Evolutionary conservation across 2,113 vertebrate genomes (phyloP).

Genomic region (Ceyx cyanopectus): DNA sequence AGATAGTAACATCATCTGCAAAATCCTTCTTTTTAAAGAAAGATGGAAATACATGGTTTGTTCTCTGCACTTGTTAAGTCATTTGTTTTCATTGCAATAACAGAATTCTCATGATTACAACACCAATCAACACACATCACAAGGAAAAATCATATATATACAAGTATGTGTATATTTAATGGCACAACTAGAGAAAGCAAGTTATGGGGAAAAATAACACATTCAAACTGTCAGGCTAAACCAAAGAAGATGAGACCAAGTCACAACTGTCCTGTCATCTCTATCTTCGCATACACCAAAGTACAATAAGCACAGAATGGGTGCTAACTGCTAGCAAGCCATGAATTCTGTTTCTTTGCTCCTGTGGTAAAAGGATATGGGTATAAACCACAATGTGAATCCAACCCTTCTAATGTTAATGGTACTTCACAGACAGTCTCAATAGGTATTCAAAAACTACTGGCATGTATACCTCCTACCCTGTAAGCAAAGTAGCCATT

Average conservation of each 20-base stretch:
- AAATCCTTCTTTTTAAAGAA: neutral
- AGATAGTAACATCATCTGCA: constrained; percentile 14
- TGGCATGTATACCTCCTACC: neutral
- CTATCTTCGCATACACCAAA: neutral
- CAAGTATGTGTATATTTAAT: neutral
- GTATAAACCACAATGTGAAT: neutral
- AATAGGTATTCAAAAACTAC: neutral
- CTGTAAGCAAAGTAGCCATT: neutral
- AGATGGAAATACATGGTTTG: neutral
- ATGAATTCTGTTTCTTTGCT: neutral
- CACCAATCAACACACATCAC: neutral
- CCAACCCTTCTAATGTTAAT: neutral
- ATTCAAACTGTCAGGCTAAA: neutral
- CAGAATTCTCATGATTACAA: constrained; percentile 13
- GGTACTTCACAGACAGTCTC: neutral
- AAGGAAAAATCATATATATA: neutral
- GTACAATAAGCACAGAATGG: neutral
- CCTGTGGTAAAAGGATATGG: neutral
- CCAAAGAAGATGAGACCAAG: neutral
- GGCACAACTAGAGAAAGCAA: neutral
- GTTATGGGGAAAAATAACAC: neutral
- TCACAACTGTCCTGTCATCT: neutral
- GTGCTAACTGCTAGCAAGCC: neutral
- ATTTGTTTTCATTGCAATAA: neutral
- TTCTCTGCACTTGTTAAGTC: neutral